Conservation (phyloP, 2,797 vertebrate genomes). For the Melanotaenia parkinsoni region DNA sequence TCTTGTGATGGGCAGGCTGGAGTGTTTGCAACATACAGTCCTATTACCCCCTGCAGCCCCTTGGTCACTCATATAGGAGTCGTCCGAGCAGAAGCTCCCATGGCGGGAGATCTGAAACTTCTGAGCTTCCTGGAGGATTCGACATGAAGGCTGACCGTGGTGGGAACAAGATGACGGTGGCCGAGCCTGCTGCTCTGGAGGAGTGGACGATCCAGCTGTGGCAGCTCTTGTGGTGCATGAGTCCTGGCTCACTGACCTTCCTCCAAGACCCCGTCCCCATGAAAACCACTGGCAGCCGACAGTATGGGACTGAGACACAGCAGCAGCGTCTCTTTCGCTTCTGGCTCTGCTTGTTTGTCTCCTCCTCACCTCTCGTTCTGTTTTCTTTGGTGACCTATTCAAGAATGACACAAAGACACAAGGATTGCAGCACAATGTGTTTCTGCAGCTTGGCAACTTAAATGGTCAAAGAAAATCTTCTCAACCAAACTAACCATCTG, state of each 20-base stretch:
- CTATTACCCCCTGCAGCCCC: constrained; percentile 45
- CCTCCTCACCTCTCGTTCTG: constrained; percentile 52
- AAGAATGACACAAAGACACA: constrained; percentile 10
- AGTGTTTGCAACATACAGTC: constrained; percentile 51
- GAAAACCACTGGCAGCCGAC: constrained; percentile 79
- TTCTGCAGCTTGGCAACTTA: not conserved
- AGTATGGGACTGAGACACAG: constrained; percentile 74
- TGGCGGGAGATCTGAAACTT: constrained; percentile 84
- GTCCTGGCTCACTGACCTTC: constrained; percentile 67
- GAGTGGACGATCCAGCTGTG: constrained; percentile 25
- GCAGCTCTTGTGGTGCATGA: constrained; percentile 40
- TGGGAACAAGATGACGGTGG: constrained; percentile 53
- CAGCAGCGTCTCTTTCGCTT: constrained; percentile 69
- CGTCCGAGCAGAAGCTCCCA: constrained; percentile 88
- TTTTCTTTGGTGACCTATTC: constrained; percentile 53
- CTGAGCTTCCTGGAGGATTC: constrained; percentile 80
- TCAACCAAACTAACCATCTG: not conserved
- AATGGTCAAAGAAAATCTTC: not conserved
- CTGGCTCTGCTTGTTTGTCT: constrained; percentile 58
- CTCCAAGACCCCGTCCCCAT: constrained; percentile 62
- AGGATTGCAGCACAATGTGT: not conserved
- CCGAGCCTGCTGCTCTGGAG: constrained; percentile 54
- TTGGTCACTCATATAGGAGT: constrained; percentile 76
- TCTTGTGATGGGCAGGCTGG: constrained; percentile 57
- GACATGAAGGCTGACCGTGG: constrained; percentile 60